phyloP scores from a whole-genome alignment of 2,888 invertebrate species.

The Mesodorylaimus sp. region DNA sequence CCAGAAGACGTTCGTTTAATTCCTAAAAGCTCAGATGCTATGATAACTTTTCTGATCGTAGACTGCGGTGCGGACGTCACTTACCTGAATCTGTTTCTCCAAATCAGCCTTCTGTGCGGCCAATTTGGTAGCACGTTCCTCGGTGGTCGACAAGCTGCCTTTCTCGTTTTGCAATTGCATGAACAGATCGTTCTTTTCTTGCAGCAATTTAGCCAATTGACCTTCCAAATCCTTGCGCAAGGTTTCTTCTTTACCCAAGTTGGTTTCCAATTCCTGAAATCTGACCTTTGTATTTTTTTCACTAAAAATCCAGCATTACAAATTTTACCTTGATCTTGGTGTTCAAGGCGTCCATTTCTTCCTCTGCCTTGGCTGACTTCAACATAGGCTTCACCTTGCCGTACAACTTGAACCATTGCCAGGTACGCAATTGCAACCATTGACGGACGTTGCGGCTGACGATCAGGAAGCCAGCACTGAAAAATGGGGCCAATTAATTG shows the following conservation, averaged over 20 bases:
- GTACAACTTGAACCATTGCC: conserved; percentile 99
- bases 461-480: conserved; percentile 71
- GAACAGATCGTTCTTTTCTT: conserved; percentile 81
- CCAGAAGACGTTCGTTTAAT: conserved; percentile 17
- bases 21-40: too few relatives aligned
- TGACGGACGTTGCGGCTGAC: conserved; percentile 97
- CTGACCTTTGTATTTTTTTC: too few relatives aligned
- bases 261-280: conserved; percentile 73
- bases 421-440: conserved; percentile 91
- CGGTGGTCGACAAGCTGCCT: conserved; percentile 66
- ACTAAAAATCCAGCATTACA: too few relatives aligned
- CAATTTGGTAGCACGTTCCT: conserved; percentile 78
- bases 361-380: conserved; percentile 93
- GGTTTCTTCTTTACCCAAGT: conserved; percentile 84
- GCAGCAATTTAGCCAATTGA: conserved; percentile 71
- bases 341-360: conserved; percentile 64
- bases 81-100: conserved; percentile 50
- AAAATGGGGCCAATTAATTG: too few relatives aligned
- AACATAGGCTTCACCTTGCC: conserved; percentile 96
- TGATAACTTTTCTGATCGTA: too few relatives aligned
- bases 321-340: conserved; percentile 27
- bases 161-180: conserved; percentile 77
- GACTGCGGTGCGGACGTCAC: too few relatives aligned
- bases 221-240: conserved; percentile 89
- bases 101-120: conserved; percentile 86